Base-by-base conservation (phyloP, 2,888 invertebrate genomes). In the Drosophila phalerata region DNA sequence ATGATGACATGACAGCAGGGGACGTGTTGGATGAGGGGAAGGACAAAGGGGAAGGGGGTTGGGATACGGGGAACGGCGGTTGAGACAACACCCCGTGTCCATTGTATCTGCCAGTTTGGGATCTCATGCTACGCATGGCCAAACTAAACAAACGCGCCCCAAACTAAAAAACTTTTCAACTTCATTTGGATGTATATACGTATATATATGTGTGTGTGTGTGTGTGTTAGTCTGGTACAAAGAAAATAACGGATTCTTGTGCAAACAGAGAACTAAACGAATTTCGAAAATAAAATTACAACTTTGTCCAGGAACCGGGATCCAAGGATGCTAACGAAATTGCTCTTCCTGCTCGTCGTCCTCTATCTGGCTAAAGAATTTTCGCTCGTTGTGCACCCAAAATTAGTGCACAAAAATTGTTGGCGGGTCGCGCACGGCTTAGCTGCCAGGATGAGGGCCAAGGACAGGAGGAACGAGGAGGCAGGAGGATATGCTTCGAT, bases 241-340 rank as follows among this genome's bases (percentile, higher is more conserved):
- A 86, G 76, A 85, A 85, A 88, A 86, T 85, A 88, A 79, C 85
- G 87, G 87, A 86, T 86, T 88, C 89, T 79, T 84, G 85, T 52
- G 78, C 89, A 89, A 89, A 87, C 85, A 86, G 87, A 84, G 74
- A 79, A 82, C 89, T 86, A 86, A 86, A 89, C 89, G 86, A 86
- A 86, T 86, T 86, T 87, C 79, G 79, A 82, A 89, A 86, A 86
- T 86, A 88, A 87, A 86, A 86, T 86, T 86, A 89, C 86, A 86
- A 86, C 87, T 86, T 88, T 88, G 79, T 69, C 73, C 81, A 75
- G 73, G 61, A 68, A 63, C 64, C 60, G 62, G 62, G 28, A 51
- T 32, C 56, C 56, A 69, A 87, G 82, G 69, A 79, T 72, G 79
- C 67, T 85, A 87, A 77, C 77, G 62, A 85, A 84, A 85, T 84